These are phyloP conservation scores for Cyphomyrus plagiostoma DNA, from an alignment of 2,113 vertebrate genomes.

Conservation along the genomic window DNA sequence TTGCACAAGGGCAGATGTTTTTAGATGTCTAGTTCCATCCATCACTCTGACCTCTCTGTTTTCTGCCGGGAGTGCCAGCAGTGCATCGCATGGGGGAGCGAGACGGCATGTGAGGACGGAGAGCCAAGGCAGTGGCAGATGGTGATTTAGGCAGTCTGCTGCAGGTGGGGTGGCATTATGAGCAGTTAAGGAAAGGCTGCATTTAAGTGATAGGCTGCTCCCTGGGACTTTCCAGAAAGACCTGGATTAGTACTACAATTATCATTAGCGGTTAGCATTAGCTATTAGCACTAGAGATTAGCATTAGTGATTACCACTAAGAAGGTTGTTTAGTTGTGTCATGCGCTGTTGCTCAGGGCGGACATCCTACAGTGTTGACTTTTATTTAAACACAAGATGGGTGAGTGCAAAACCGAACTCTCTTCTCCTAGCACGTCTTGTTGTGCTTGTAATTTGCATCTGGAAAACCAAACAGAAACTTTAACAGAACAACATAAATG, in stretches of 20 bases:
- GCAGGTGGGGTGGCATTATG: neutral
- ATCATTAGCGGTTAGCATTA: neutral
- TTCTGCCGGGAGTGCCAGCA: neutral
- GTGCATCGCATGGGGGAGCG: neutral
- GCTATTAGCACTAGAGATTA: neutral
- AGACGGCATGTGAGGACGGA: neutral
- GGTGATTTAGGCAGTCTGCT: neutral
- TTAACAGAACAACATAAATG: slow-evolving; percentile 33
- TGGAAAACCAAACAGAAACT: neutral
- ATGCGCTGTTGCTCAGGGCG: neutral
- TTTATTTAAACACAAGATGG: neutral
- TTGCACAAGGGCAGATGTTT: neutral
- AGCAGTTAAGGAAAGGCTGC: neutral
- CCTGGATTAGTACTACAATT: neutral
- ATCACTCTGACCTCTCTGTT: neutral
- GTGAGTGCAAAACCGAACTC: neutral
- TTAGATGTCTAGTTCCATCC: neutral
- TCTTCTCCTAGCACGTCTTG: neutral
- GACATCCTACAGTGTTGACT: neutral
- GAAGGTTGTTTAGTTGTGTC: neutral
- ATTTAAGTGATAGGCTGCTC: neutral
- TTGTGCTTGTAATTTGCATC: neutral
- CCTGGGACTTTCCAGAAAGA: neutral
- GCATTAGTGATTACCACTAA: neutral
- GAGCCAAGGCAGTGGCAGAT: neutral